These are phyloP conservation scores for Mionectes macconnelli DNA, from an alignment of 2,113 vertebrate genomes.

Conservation along the genomic window DNA sequence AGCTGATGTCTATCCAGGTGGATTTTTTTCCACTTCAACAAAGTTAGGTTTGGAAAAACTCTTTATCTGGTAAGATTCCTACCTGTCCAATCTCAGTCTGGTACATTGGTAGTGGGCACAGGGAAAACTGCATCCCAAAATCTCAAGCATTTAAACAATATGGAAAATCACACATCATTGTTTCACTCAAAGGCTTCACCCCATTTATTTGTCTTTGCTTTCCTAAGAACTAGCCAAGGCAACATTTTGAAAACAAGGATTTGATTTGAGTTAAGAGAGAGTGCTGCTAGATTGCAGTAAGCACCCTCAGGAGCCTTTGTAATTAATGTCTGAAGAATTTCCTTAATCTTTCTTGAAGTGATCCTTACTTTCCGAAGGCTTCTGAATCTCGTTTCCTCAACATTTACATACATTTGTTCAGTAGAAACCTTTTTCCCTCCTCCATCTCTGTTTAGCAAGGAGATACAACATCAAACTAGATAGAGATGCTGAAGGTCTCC, in stretches of 20 bases:
- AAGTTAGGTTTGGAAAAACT: not conserved
- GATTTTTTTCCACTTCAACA: not conserved
- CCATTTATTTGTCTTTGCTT: not conserved
- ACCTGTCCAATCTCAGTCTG: not conserved
- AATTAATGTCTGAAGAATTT: slow-evolving; percentile 32
- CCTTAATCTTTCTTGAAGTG: not conserved
- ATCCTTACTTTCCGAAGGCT: not conserved
- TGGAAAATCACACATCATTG: not conserved
- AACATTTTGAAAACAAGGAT: not conserved
- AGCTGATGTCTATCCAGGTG: not conserved
- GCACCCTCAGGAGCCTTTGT: not conserved
- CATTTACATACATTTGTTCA: not conserved
- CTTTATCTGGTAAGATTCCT: not conserved
- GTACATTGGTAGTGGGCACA: not conserved
- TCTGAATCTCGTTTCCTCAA: not conserved
- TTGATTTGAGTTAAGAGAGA: slow-evolving; percentile 1
- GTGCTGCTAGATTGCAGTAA: not conserved
- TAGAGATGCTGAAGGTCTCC: not conserved
- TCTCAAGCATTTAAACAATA: not conserved
- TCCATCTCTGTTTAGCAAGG: not conserved
- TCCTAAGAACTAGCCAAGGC: not conserved
- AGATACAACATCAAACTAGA: not conserved
- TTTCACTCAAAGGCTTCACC: not conserved
- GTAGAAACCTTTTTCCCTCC: not conserved
- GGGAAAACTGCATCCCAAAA: not conserved